These are phyloP conservation scores for Probosciger aterrimus DNA, from an alignment of 2,113 vertebrate genomes.

Conservation along the genomic window DNA sequence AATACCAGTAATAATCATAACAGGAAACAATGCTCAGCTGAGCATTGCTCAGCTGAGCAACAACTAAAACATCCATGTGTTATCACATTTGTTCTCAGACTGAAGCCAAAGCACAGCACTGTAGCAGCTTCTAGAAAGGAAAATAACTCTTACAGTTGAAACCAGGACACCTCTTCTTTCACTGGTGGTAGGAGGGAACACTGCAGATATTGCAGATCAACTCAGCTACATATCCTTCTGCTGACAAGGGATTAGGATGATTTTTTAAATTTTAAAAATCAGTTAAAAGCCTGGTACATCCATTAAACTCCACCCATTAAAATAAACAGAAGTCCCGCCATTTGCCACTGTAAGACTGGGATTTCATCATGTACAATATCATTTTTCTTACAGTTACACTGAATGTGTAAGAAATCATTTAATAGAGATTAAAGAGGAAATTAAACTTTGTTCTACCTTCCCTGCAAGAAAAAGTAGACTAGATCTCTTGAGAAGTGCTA, in stretches of 20 bases:
- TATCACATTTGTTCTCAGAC: not conserved
- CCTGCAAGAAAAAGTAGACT: not conserved
- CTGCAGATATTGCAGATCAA: not conserved
- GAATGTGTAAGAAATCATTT: fast-evolving
- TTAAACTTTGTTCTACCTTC: not conserved
- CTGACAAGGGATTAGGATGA: not conserved
- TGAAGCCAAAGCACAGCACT: not conserved
- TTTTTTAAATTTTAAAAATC: not conserved
- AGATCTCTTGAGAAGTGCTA: not conserved
- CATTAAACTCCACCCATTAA: not conserved
- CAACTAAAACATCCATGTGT: not conserved
- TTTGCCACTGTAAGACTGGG: not conserved
- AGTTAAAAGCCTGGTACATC: not conserved
- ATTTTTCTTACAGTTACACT: not conserved
- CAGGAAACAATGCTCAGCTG: not conserved
- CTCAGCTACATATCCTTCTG: not conserved
- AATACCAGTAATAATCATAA: not conserved
- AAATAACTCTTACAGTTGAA: not conserved
- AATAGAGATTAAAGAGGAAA: not conserved
- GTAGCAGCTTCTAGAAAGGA: not conserved
- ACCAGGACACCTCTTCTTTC: not conserved
- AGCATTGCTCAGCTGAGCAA: not conserved
- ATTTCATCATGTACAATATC: not conserved
- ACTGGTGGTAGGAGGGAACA: not conserved
- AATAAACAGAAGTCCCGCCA: not conserved